Conservation (phyloP, 2,113 vertebrate species). For the Cynocephalus volans region DNA sequence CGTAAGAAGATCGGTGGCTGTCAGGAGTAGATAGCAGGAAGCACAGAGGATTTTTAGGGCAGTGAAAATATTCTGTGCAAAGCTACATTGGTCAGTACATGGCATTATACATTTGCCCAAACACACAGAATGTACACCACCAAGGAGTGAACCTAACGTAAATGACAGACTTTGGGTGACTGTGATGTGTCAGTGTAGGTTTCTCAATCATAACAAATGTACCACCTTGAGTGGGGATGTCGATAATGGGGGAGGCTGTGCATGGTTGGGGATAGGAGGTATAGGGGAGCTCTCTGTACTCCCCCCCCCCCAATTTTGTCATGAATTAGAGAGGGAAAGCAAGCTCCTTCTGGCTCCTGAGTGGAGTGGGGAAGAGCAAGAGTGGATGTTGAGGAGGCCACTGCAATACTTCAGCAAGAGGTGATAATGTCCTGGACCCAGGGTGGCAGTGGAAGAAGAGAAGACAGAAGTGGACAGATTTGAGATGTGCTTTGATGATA, state of each 20-base stretch:
- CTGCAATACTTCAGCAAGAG: background rate
- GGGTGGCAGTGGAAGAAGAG: background rate
- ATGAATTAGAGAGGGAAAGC: background rate
- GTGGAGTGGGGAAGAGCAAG: background rate
- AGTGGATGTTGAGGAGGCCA: background rate
- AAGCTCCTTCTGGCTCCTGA: background rate
- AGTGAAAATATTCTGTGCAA: background rate
- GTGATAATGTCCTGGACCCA: rapidly evolving
- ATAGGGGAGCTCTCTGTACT: background rate
- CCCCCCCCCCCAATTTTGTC: background rate
- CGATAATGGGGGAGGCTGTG: background rate
- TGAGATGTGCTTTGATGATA: background rate
- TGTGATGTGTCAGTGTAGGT: too few relatives aligned
- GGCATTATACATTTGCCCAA: background rate
- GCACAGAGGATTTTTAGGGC: background rate
- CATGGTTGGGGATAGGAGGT: rapidly evolving
- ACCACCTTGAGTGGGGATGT: too few relatives aligned
- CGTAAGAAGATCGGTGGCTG: background rate
- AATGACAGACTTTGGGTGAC: background rate
- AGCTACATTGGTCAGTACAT: background rate
- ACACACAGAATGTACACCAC: background rate
- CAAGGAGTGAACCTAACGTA: background rate
- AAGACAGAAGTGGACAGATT: too few relatives aligned
- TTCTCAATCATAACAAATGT: rapidly evolving
- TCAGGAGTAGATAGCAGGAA: background rate